Evolutionary conservation across 2,113 vertebrate species (phyloP).

Genomic region (Excalfactoria chinensis): DNA sequence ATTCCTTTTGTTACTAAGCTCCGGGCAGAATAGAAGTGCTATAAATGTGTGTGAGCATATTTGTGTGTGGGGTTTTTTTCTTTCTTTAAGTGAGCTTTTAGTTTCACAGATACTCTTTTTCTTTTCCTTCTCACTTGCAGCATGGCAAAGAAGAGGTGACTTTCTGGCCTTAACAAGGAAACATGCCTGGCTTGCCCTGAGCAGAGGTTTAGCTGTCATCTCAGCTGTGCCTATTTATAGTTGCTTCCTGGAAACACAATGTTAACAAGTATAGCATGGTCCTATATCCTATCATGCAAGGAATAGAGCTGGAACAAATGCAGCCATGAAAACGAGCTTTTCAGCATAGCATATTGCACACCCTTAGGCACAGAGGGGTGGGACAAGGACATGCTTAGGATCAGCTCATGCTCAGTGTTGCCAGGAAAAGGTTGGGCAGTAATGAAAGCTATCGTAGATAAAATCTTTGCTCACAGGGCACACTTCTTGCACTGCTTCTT

Average conservation of each 20-base stretch:
- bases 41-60: accelerated
- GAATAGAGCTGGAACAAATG: neutral
- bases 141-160: neutral
- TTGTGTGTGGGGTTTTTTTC: neutral
- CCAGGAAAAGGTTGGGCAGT: neutral
- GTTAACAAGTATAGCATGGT: neutral
- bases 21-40: neutral
- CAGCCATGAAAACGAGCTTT: neutral
- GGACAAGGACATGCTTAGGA: neutral
- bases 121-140: neutral
- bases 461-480: neutral
- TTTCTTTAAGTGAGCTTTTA: neutral
- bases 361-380: neutral
- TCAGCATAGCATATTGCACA: neutral
- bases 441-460: neutral
- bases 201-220: constrained; percentile 20
- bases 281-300: neutral
- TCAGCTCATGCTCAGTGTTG: neutral
- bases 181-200: neutral
- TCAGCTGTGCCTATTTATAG: constrained; percentile 21
- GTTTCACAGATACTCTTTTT: neutral
- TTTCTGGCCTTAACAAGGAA: constrained; percentile 2
- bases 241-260: neutral
- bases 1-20: neutral
- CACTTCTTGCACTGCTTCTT: neutral